Conservation (phyloP, 2,113 vertebrate species). For the Serilophus lunatus region DNA sequence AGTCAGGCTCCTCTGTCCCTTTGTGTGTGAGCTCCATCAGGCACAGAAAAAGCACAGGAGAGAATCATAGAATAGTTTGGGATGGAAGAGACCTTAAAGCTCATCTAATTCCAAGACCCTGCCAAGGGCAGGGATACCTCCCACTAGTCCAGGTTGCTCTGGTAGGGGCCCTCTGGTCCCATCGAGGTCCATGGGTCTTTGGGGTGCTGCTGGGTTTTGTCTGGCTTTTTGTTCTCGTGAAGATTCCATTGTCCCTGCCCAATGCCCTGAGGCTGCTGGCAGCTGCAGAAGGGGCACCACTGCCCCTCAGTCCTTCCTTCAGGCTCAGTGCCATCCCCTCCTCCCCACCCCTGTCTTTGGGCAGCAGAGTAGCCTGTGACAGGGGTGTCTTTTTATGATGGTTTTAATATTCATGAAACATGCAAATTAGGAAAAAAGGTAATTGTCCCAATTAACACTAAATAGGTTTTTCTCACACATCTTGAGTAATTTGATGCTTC, state of each 20-base stretch:
- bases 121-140: background rate
- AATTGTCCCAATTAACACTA: constrained; percentile 60
- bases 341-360: background rate
- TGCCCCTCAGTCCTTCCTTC: background rate
- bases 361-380: background rate
- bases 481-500: constrained; percentile 73
- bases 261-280: background rate
- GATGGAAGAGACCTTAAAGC: background rate
- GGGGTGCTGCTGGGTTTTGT: background rate
- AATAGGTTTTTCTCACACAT: constrained; percentile 59
- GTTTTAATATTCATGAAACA: constrained; percentile 37
- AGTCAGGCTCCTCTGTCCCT: background rate
- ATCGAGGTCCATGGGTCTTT: rapidly evolving
- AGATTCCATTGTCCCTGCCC: background rate
- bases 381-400: background rate
- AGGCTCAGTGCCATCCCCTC: background rate
- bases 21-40: rapidly evolving
- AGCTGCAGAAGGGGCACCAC: rapidly evolving
- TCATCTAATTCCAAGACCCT: background rate
- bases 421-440: constrained; percentile 28
- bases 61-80: background rate
- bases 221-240: rapidly evolving
- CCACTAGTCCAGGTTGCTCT: background rate
- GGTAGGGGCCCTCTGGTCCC: rapidly evolving
- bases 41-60: background rate